Base-by-base conservation (phyloP, 2,797 vertebrate genomes). In the Caiman crocodilus region DNA sequence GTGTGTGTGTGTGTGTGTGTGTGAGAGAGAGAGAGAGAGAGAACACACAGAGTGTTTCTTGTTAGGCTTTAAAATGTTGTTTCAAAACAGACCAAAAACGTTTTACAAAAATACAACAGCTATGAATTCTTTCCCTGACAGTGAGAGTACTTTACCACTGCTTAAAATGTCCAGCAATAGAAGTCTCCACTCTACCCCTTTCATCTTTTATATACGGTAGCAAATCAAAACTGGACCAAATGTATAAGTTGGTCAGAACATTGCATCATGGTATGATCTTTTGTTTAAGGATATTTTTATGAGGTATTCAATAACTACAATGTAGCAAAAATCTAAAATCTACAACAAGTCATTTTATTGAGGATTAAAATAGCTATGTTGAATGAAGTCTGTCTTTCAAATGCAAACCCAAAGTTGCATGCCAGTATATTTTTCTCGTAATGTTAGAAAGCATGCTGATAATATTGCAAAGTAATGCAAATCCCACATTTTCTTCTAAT, bases 401-500 rank as follows among this genome's bases (percentile, higher is more conserved):
- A 23, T 42, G 42, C 9, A 11, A 50, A 50, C 42, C 42, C 42
- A 50, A 10, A 42, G 42, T 50, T 10, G 10, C 42, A 79, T 4
- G 28, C 26, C 25, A 78, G 15, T 63, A 23, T 60, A 63, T 63
- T 79, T 63, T 79, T 32, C 6, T 92, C n/a, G 23, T 83, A 84
- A 82, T 8, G 81, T 83, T n/a, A 79, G 81, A 95, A 95, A 96
- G 42, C 42, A 50, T 50, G 42, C 42, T 50, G 42, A 50, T 92
- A 83, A 89, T 87, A 92, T 56, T 75, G 25, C 17, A 63, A 60
- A 94, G 92, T 71, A 3, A 30, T 76, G 32, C 91, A 93, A 25
- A 86, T 85, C 83, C 92, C 85, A 89, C 90, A 59, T 14, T 71
- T 96, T 88, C 87, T 93, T 95, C 90, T 88, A 92, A 63, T 69